Evolutionary conservation across 2,888 invertebrate species (phyloP).

Genomic region (Nomada fucata): DNA sequence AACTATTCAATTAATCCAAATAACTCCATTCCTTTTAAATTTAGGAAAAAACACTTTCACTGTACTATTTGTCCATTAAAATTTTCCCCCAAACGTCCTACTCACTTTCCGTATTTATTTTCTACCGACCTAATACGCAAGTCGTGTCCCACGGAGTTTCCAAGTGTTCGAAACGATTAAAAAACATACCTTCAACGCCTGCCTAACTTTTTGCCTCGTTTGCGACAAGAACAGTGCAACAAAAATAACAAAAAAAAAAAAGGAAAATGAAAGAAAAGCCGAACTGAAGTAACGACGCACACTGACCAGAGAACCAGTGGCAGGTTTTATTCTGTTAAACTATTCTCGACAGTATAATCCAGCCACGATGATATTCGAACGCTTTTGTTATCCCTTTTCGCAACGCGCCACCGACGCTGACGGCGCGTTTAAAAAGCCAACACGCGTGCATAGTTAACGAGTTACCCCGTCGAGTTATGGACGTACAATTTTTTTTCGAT

Average conservation of each 20-base stretch:
- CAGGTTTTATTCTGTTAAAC: background rate
- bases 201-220: background rate
- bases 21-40: too few species aligned
- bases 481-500: background rate
- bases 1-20: too few species aligned
- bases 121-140: too few species aligned
- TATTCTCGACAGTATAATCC: slow-evolving; percentile 8
- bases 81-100: too few species aligned
- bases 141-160: too few species aligned
- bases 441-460: slow-evolving; percentile 26
- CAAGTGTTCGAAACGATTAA: too few species aligned
- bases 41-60: too few species aligned
- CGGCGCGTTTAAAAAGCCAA: slow-evolving; percentile 4
- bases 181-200: too few species aligned
- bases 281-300: background rate
- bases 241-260: background rate
- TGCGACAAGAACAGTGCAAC: background rate
- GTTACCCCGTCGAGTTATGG: background rate
- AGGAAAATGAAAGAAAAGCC: background rate
- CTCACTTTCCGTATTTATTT: too few species aligned
- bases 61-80: too few species aligned
- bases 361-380: background rate
- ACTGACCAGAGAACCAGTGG: background rate
- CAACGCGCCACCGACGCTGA: background rate
- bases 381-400: background rate